Conservation (phyloP, 2,113 vertebrate genomes). For the Australoheros scitulus region DNA sequence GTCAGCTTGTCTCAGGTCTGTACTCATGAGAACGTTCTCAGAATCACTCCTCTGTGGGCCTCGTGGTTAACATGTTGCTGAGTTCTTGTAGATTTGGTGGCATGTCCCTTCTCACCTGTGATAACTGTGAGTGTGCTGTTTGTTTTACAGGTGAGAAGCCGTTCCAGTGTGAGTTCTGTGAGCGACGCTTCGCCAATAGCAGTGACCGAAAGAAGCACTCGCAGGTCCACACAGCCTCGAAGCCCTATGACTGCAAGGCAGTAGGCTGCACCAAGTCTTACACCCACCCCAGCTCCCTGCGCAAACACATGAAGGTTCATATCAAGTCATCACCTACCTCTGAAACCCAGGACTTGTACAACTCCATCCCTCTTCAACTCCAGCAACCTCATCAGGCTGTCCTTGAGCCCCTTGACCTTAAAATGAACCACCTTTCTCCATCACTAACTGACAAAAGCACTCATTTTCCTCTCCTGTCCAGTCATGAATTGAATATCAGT, state of each 20-base stretch:
- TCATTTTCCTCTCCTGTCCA: constrained; percentile 55
- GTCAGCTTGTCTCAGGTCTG: too few relatives aligned
- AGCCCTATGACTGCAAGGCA: constrained; percentile 96
- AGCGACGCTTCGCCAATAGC: constrained; percentile 96
- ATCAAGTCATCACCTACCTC: constrained; percentile 90
- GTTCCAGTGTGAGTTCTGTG: constrained; percentile 97
- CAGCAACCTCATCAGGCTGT: constrained; percentile 59
- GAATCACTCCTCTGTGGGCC: too few relatives aligned
- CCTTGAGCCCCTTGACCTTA: constrained; percentile 74
- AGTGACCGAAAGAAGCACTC: constrained; percentile 97
- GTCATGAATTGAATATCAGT: constrained; percentile 28
- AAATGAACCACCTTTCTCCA: constrained; percentile 67
- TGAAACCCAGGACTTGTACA: constrained; percentile 74
- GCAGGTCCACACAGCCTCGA: constrained; percentile 95
- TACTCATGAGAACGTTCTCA: too few relatives aligned
- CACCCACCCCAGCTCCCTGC: constrained; percentile 94
- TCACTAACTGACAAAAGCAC: constrained; percentile 27
- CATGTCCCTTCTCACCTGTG: neutral
- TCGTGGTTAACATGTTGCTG: neutral
- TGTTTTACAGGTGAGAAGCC: constrained; percentile 93
- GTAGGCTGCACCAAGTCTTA: constrained; percentile 96
- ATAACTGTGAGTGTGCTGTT: constrained; percentile 14
- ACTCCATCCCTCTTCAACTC: constrained; percentile 57
- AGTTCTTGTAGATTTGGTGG: neutral
- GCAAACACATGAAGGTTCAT: constrained; percentile 97